Percentiles rank a stretch among this genome's conserved stretches.
Evolutionary conservation across 2,113 vertebrate species (phyloP).

Genomic region (Toxotes chatareus): DNA sequence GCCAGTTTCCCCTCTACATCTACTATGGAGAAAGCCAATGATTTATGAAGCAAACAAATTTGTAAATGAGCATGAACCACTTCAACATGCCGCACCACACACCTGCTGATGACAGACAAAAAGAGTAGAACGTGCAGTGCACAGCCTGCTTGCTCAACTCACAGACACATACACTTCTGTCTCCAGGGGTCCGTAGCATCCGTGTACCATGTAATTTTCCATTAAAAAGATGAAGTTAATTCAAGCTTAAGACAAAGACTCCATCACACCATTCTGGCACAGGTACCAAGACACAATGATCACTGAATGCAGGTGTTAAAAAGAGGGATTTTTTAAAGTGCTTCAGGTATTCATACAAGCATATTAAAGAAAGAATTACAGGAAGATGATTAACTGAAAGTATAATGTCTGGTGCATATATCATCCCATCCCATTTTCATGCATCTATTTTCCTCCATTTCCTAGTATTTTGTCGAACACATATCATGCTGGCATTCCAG

Average conservation of each 20-base stretch:
- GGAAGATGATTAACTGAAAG: constrained; percentile 11
- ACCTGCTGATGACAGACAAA: constrained; percentile 75
- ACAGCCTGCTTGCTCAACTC: constrained; percentile 38
- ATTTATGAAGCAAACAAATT: constrained; percentile 80
- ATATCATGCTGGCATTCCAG: constrained; percentile 37
- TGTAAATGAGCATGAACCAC: constrained; percentile 71
- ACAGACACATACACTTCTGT: constrained; percentile 47
- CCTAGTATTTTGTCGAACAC: constrained; percentile 33
- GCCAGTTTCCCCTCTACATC: constrained; percentile 62
- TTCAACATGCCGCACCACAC: constrained; percentile 61
- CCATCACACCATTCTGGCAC: constrained; percentile 42
- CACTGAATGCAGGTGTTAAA: constrained; percentile 31
- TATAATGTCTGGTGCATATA: neutral
- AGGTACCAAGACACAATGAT: constrained; percentile 40
- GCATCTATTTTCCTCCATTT: neutral
- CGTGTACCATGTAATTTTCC: constrained; percentile 38
- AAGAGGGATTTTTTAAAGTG: constrained; percentile 15
- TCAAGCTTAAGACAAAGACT: constrained; percentile 65
- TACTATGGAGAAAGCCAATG: constrained; percentile 56
- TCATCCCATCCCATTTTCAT: neutral
- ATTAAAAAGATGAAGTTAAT: constrained; percentile 44
- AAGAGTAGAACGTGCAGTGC: constrained; percentile 37
- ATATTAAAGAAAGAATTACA: neutral
- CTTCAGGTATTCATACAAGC: neutral
- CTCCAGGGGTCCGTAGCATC: constrained; percentile 22